phyloP scores from a whole-genome alignment of 1,140 invertebrate species.

The Gryon sp. region DNA sequence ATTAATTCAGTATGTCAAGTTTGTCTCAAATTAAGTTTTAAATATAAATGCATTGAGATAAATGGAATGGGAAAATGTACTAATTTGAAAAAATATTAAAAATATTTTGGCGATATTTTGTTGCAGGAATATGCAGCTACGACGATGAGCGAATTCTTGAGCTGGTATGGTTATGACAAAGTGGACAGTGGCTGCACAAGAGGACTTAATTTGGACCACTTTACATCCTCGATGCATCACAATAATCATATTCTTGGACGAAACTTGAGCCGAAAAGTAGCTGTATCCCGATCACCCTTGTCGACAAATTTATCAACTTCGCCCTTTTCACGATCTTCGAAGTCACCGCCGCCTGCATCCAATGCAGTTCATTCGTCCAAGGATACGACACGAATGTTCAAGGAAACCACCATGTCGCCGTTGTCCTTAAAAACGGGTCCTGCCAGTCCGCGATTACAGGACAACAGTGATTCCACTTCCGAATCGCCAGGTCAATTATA shows the following conservation, averaged over 20 bases:
- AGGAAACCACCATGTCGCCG: conserved; percentile 55
- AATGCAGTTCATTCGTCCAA: conserved; percentile 58
- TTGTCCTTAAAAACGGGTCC: conserved; percentile 61
- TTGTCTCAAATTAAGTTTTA: too few species aligned
- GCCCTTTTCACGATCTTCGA: conserved; percentile 60
- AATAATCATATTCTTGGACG: conserved; percentile 44
- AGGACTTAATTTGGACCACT: conserved; percentile 72
- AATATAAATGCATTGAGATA: too few species aligned
- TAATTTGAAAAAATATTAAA: too few species aligned
- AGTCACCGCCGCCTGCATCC: conserved; percentile 46
- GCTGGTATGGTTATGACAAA: conserved; percentile 93
- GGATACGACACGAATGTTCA: conserved; percentile 35
- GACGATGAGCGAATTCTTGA: conserved; percentile 93
- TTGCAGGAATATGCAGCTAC: conserved; percentile 92
- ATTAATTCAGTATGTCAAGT: too few species aligned
- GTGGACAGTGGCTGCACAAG: conserved; percentile 80
- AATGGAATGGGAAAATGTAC: neutral
- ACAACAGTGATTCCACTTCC: conserved; percentile 67
- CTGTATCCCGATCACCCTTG: conserved; percentile 57
- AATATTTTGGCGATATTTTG: too few species aligned
- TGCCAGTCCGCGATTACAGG: conserved; percentile 63
- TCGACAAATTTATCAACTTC: conserved; percentile 54
- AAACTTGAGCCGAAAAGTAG: conserved; percentile 40
- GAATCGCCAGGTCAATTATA: conserved; percentile 72
- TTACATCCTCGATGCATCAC: conserved; percentile 62